phyloP scores from a whole-genome alignment of 2,113 vertebrate genomes.

The Albula goreensis region DNA sequence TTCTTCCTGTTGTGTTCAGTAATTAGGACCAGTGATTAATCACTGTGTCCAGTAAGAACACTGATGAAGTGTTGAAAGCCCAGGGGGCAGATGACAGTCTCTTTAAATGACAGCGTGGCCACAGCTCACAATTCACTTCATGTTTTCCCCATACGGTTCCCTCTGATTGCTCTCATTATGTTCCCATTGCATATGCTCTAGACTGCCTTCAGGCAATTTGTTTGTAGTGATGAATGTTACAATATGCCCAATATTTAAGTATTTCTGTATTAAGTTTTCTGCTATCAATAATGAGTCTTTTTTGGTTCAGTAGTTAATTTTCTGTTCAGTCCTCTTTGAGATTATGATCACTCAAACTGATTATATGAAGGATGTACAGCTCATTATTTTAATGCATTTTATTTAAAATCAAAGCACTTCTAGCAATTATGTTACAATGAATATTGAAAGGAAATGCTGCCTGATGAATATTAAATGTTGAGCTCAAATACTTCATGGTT shows the following conservation, averaged over 20 bases:
- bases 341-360: neutral
- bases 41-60: neutral
- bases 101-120: no score
- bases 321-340: neutral
- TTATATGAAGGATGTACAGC: neutral
- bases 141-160: no score
- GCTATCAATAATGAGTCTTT: neutral
- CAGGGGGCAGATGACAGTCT: no score
- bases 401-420: neutral
- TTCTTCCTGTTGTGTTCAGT: slow-evolving; percentile 21
- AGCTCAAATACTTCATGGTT: no score
- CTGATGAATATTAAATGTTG: no score
- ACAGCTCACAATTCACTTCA: no score
- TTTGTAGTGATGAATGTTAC: neutral
- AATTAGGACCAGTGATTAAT: slow-evolving; percentile 32
- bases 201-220: no score
- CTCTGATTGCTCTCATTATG: no score
- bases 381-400: neutral
- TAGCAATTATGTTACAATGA: neutral
- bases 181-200: no score
- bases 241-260: neutral
- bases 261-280: neutral
- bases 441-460: no score
- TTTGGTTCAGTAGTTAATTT: neutral
- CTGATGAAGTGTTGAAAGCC: neutral